Percentiles rank a stretch among this genome's conserved stretches.
Conservation (phyloP, 2,113 vertebrate genomes). For the Lamprotornis superbus region DNA sequence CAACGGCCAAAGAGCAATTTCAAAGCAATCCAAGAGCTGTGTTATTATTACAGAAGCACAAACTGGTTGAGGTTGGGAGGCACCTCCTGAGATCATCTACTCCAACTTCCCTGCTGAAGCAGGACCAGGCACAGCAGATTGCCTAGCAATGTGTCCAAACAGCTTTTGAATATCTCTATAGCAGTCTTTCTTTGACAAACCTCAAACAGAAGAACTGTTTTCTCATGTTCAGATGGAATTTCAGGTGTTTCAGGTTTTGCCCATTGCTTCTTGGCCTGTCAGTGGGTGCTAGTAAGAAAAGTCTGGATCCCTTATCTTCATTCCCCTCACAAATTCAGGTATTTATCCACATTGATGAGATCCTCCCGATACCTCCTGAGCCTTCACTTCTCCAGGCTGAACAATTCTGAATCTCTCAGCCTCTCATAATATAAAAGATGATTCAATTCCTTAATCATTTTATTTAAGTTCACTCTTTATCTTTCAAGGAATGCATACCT, state of each 20-base stretch:
- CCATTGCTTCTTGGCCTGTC: not conserved
- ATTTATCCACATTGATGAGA: not conserved
- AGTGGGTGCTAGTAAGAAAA: not conserved
- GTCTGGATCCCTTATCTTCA: not conserved
- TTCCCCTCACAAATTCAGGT: not conserved
- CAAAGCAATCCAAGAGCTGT: not conserved
- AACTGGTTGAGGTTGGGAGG: not conserved
- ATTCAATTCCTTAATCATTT: not conserved
- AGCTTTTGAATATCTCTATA: not conserved
- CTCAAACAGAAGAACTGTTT: not conserved
- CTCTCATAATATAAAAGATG: not conserved
- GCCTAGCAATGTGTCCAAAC: not conserved
- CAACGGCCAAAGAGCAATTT: not conserved
- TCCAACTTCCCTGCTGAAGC: not conserved
- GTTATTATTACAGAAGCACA: not conserved
- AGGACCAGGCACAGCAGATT: not conserved
- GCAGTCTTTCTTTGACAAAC: not conserved
- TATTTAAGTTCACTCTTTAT: not conserved
- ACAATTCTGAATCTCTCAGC: not conserved
- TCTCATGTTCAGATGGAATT: not conserved
- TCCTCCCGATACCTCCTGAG: rapidly evolving
- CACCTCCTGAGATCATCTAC: not conserved
- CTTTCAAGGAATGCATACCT: constrained; percentile 75
- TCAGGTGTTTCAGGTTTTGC: not conserved
- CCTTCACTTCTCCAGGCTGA: not conserved